These are phyloP conservation scores for Hydropsyche tenuis DNA, from an alignment of 1,140 invertebrate species.

Conservation along the genomic window DNA sequence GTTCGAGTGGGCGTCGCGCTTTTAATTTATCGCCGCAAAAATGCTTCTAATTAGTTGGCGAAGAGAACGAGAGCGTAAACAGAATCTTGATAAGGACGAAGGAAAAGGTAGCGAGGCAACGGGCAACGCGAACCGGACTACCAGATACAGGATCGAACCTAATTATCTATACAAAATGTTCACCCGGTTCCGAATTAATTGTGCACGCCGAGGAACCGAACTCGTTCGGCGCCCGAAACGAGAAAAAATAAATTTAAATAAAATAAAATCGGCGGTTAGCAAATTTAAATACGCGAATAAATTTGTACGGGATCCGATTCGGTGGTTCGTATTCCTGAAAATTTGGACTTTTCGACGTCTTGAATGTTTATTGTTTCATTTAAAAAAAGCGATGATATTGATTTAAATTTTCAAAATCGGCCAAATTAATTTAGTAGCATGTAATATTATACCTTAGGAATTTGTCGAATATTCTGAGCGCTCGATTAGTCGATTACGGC, in stretches of 20 bases:
- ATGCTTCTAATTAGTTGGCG: constrained; percentile 28
- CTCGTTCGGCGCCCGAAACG: not conserved
- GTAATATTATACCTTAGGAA: not conserved
- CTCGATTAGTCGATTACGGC: constrained; percentile 21
- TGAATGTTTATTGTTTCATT: too few species aligned
- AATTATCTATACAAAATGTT: constrained; percentile 46
- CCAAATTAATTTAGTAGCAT: too few species aligned
- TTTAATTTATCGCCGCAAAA: constrained; percentile 34
- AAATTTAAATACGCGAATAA: constrained; percentile 3
- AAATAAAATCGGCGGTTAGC: not conserved
- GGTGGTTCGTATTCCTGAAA: too few species aligned
- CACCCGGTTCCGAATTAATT: constrained; percentile 42
- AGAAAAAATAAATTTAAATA: constrained; percentile 19
- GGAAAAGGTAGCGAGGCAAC: not conserved
- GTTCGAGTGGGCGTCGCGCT: not conserved
- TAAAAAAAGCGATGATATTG: too few species aligned
- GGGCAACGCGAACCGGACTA: not conserved
- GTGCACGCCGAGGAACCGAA: constrained; percentile 14
- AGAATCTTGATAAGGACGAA: constrained; percentile 9
- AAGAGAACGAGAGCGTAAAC: constrained; percentile 24
- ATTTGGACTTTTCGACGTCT: too few species aligned
- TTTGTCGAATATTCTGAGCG: constrained; percentile 1
- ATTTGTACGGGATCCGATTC: too few species aligned
- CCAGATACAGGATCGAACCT: constrained; percentile 28
- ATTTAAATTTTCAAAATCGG: not conserved